Evolutionary conservation across 1,140 invertebrate species (phyloP), one percentile per base, ranked within the genome.

Genomic region (Telenomus remus): DNA sequence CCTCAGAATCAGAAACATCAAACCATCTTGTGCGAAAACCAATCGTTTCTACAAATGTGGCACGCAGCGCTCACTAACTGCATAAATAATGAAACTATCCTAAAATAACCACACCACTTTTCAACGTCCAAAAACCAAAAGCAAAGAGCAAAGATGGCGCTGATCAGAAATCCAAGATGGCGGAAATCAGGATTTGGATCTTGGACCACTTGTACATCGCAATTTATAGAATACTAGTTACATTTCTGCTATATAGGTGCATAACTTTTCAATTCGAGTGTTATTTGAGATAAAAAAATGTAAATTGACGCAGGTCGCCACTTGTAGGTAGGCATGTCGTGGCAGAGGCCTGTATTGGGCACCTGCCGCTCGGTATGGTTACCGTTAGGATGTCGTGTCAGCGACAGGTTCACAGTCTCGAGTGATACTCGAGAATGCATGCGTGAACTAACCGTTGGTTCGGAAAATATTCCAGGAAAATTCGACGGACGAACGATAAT

Each of bases 301-400:
- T 27, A n/a, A 39, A 4, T 2, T 9, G 42, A 59, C 44, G 14
- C 59, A 34, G 56, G 69, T 68, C 63, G 70, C 71, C 59, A 64
- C 9, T 39, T 60, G 60, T 60, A 78, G 80, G 73, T 76, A 78
- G 72, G 44, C 64, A 70, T 50, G 48, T 59, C 39, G 19, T 33
- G 35, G 60, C 7, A 64, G 53, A 71, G 74, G 72, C 78, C 77
- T 76, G 77, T 80, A 82, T 82, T 81, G 81, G 83, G 79, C 84
- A 85, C 85, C 85, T 85, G 84, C 81, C 84, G 81, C 80, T 75
- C 80, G 77, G 70, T 74, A 81, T 61, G 80, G 79, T 80, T 85
- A 84, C 84, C 85, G 85, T 85, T 85, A 85, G 79, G 76, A 85
- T 61, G 81, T 81, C 81, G 78, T 82, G 82, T 81, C 78, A 78